Percentiles rank a stretch among this genome's conserved stretches.
Conservation (phyloP, 2,888 invertebrate species). For the Acholoe squamosa region DNA sequence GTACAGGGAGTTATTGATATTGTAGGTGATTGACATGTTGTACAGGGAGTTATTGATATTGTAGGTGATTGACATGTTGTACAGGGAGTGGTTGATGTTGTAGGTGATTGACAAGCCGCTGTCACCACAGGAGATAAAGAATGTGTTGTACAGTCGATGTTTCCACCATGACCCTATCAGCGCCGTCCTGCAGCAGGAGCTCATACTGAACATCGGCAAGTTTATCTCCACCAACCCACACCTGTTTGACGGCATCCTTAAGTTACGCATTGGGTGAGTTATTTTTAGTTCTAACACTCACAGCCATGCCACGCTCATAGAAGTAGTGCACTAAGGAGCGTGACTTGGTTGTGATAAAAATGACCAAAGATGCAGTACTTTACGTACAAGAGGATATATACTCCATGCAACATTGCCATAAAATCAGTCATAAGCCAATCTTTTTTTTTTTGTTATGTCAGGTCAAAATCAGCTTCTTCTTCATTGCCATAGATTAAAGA, state of each 20-base stretch:
- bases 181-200: slow-evolving; percentile 95
- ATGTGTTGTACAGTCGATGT: slow-evolving; percentile 90
- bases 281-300: no score
- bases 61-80: neutral
- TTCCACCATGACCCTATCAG: slow-evolving; percentile 91
- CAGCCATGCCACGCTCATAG: no score
- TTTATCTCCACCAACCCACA: slow-evolving; percentile 95
- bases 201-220: slow-evolving; percentile 96
- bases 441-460: no score
- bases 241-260: slow-evolving; percentile 96
- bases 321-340: no score
- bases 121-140: slow-evolving; percentile 97
- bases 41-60: neutral
- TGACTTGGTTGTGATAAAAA: no score
- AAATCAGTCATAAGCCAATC: no score
- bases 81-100: no score
- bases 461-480: no score
- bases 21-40: neutral
- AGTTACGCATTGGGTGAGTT: slow-evolving; percentile 88
- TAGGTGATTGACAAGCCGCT: slow-evolving; percentile 94
- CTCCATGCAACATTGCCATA: no score
- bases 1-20: neutral
- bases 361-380: no score
- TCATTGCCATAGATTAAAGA: no score
- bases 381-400: no score